Evolutionary conservation across 2,797 vertebrate species (phyloP).

Genomic region (Chiropotes sagulatus): DNA sequence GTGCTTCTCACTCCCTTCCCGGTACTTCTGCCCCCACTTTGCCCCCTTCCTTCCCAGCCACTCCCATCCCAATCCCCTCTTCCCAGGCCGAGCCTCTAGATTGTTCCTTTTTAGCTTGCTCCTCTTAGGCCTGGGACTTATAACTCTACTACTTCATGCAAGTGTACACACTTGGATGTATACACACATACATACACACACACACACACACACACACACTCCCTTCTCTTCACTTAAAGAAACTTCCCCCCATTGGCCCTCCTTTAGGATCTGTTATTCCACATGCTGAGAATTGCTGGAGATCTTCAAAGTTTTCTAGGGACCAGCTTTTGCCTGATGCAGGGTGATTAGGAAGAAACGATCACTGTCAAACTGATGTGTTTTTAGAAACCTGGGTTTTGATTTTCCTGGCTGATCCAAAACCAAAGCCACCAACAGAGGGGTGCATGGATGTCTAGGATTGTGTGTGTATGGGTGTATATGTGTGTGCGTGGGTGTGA

Average conservation of each 20-base stretch:
- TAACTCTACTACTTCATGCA: background rate
- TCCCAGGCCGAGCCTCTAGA: background rate
- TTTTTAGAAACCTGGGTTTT: constrained; percentile 75
- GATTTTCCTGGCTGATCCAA: constrained; percentile 51
- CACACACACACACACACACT: too few species aligned
- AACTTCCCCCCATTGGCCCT: background rate
- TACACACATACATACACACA: background rate
- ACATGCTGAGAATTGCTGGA: background rate
- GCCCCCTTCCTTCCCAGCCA: background rate
- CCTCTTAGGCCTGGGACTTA: background rate
- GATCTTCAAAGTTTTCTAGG: constrained; percentile 49
- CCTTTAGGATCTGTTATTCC: constrained; percentile 37
- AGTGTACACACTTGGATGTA: background rate
- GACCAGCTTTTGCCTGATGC: constrained; percentile 20
- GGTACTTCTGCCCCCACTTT: background rate
- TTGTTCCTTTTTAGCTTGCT: background rate
- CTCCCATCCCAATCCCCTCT: background rate
- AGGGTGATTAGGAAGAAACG: constrained; percentile 71
- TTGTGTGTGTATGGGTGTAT: constrained; percentile 34
- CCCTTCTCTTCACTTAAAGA: background rate
- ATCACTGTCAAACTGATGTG: constrained; percentile 49
- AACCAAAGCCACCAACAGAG: constrained; percentile 61
- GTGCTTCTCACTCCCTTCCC: background rate
- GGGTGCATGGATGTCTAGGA: constrained; percentile 34
- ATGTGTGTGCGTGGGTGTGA: background rate